These are phyloP conservation scores for Drosophila melanocephala DNA, from an alignment of 2,888 invertebrate species.

Conservation along the genomic window DNA sequence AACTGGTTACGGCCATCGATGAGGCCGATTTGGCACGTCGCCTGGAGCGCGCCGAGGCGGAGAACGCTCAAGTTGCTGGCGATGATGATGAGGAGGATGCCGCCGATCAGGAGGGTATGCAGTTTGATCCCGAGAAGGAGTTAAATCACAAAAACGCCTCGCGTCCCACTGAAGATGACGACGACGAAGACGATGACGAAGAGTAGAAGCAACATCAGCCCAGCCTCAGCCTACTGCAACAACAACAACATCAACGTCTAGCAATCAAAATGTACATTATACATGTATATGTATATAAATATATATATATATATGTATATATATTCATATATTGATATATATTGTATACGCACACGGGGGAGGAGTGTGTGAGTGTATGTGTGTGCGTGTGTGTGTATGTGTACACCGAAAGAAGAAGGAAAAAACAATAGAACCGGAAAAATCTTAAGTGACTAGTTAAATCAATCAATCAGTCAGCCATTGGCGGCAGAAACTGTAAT, in stretches of 20 bases:
- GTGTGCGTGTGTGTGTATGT: neutral
- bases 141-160: conserved; percentile 81
- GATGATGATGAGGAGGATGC: conserved; percentile 94
- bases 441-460: neutral
- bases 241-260: conserved; percentile 7
- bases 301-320: conserved; percentile 20
- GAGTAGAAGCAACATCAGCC: conserved; percentile 47
- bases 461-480: conserved; percentile 1
- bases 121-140: conserved; percentile 85
- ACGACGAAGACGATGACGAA: conserved; percentile 71
- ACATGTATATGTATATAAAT: conserved; percentile 8
- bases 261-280: conserved; percentile 40
- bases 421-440: conserved; percentile 23
- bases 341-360: conserved; percentile 1
- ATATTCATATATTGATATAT: conserved; percentile 2
- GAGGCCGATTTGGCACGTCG: conserved; percentile 97
- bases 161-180: conserved; percentile 60
- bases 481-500: conserved; percentile 11
- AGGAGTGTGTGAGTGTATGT: conserved; percentile 1
- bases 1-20: conserved; percentile 99
- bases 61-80: conserved; percentile 97
- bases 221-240: neutral
- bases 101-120: conserved; percentile 86
- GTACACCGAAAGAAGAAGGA: neutral
- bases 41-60: conserved; percentile 96